These are phyloP conservation scores for Lycodopsis pacificus DNA, from an alignment of 2,797 vertebrate species.

Conservation along the genomic window DNA sequence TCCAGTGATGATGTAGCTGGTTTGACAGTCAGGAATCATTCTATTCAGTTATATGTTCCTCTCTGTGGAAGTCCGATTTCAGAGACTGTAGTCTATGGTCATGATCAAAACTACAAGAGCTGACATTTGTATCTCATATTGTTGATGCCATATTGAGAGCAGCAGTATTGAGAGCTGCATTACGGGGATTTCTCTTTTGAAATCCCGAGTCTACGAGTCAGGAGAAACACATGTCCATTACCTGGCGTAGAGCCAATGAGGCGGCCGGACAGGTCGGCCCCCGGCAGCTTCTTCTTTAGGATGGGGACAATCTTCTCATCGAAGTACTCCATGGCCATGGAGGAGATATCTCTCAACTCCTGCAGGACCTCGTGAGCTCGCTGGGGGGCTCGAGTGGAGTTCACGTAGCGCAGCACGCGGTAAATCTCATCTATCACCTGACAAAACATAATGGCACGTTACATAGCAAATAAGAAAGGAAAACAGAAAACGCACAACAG, in stretches of 20 bases:
- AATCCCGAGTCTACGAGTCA: too few species aligned
- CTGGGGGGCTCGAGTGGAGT: constrained; percentile 97
- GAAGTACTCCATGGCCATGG: constrained; percentile 99
- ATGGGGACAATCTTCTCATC: constrained; percentile 99
- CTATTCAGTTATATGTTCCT: too few species aligned
- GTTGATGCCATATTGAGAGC: too few species aligned
- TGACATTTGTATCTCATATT: not conserved
- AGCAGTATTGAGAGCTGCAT: not conserved
- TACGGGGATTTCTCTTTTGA: not conserved
- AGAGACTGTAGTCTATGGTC: too few species aligned
- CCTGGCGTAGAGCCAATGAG: constrained; percentile 97
- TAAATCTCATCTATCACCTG: constrained; percentile 99
- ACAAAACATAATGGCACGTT: not conserved
- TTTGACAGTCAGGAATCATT: too few species aligned
- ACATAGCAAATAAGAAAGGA: not conserved
- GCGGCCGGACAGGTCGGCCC: constrained; percentile 95
- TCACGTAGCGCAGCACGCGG: constrained; percentile 96
- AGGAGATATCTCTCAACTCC: constrained; percentile 97
- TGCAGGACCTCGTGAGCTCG: constrained; percentile 98
- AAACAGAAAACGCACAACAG: not conserved
- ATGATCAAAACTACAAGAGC: not conserved
- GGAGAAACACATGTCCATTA: constrained; percentile 50
- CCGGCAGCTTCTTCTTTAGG: constrained; percentile 97
- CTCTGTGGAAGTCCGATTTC: too few species aligned
- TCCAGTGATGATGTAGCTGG: too few species aligned